Evolutionary conservation across 2,797 vertebrate species (phyloP).

Genomic region (Cirrhinus molitorella): DNA sequence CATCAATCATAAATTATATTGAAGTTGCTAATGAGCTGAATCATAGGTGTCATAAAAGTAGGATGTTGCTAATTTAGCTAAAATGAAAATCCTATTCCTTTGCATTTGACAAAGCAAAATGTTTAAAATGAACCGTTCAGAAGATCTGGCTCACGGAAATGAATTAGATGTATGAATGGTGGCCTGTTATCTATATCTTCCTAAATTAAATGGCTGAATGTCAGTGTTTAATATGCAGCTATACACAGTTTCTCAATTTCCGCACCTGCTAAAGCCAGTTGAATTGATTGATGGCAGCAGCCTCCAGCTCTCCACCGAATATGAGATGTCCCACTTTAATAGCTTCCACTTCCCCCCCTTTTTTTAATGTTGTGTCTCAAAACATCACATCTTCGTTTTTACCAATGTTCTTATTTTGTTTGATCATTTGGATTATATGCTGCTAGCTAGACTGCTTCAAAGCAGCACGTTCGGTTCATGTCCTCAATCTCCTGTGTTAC

Average conservation of each 20-base stretch:
- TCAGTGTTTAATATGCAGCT: slow-evolving; percentile 3
- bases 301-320: slow-evolving; percentile 14
- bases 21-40: not conserved
- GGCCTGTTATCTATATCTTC: slow-evolving; percentile 11
- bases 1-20: not conserved
- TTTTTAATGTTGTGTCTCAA: not conserved
- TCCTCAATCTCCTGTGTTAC: slow-evolving; percentile 18
- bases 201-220: slow-evolving; percentile 22
- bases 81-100: not conserved
- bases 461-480: not conserved
- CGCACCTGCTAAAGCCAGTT: slow-evolving; percentile 27
- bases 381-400: slow-evolving; percentile 8
- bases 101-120: not conserved
- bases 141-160: not conserved
- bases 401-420: not conserved
- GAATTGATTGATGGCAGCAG: slow-evolving; percentile 29
- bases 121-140: not conserved
- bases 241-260: slow-evolving; percentile 31
- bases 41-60: not conserved
- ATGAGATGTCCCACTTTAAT: not conserved
- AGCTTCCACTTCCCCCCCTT: not conserved
- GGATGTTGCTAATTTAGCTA: slow-evolving; percentile 4
- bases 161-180: slow-evolving; percentile 19
- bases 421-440: slow-evolving; percentile 2
- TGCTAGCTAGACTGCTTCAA: not conserved